Percentiles rank a stretch among this genome's conserved stretches.
Evolutionary conservation across 2,113 vertebrate species (phyloP).

Genomic region (Nannobrachium achirus): DNA sequence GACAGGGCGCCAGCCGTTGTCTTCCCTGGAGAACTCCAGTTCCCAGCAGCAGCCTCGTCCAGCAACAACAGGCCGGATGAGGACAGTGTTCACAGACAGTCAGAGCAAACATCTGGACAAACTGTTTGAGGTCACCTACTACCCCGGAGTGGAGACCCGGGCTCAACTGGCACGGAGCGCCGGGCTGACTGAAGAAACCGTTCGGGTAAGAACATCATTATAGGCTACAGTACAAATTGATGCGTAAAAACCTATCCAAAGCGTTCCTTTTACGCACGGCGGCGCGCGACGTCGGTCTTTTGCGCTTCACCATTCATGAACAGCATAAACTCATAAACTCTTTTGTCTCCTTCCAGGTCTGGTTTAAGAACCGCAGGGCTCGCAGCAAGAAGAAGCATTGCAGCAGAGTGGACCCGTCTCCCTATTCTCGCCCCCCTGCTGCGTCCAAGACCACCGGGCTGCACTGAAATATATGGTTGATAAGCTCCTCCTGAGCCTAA

Average conservation of each 20-base stretch:
- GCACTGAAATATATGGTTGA: no score
- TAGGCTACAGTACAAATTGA: neutral
- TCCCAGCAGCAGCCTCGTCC: conserved; percentile 26
- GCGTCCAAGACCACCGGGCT: no score
- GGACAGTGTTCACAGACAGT: conserved; percentile 75
- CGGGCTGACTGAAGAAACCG: conserved; percentile 75
- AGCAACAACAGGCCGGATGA: conserved; percentile 53
- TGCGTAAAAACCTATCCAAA: conserved; percentile 9
- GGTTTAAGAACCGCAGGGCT: conserved; percentile 82
- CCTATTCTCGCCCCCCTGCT: neutral
- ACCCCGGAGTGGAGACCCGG: conserved; percentile 65
- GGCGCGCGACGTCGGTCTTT: no score
- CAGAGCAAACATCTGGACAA: conserved; percentile 72
- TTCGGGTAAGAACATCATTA: conserved; percentile 72
- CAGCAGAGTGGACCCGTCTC: conserved; percentile 14
- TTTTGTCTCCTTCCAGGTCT: conserved; percentile 63
- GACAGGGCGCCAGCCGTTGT: conserved; percentile 24
- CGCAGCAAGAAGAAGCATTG: conserved; percentile 64
- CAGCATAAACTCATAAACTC: no score
- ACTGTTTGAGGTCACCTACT: conserved; percentile 68
- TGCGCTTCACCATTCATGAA: no score
- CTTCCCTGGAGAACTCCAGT: neutral
- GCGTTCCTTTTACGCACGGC: no score
- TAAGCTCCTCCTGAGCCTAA: no score
- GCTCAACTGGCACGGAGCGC: conserved; percentile 57